Percentiles rank a stretch among this genome's conserved stretches.
Conservation (phyloP, 1,140 invertebrate genomes). For the Neodiprion lecontei region DNA sequence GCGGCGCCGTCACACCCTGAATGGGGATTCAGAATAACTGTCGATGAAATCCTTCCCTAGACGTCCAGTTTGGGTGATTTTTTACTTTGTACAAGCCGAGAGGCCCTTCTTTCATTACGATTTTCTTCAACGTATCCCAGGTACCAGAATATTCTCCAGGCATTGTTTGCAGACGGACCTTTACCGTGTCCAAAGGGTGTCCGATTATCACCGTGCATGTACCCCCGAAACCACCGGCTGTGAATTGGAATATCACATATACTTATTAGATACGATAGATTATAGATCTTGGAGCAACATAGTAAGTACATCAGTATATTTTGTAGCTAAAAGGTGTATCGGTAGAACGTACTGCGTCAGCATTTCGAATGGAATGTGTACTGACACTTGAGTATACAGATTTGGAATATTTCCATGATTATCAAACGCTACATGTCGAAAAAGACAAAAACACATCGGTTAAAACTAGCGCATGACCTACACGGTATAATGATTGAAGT, state of each 20-base stretch:
- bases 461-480: too few relatives aligned
- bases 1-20: slow-evolving; percentile 48
- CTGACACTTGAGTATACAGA: too few relatives aligned
- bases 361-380: too few relatives aligned
- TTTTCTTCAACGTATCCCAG: slow-evolving; percentile 9
- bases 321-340: too few relatives aligned
- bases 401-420: too few relatives aligned
- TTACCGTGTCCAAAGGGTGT: slow-evolving; percentile 31
- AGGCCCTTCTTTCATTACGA: slow-evolving; percentile 16
- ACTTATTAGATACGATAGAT: too few relatives aligned
- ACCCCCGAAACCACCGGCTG: slow-evolving; percentile 27
- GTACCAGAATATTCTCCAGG: slow-evolving; percentile 17
- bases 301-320: too few relatives aligned
- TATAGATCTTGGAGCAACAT: too few relatives aligned
- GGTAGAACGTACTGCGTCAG: too few relatives aligned
- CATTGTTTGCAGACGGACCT: slow-evolving; percentile 28
- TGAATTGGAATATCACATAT: not conserved
- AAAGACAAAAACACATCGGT: too few relatives aligned
- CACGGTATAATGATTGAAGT: too few relatives aligned
- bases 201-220: slow-evolving; percentile 23
- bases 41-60: not conserved
- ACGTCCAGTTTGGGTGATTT: not conserved
- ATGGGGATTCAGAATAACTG: not conserved
- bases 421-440: too few relatives aligned
- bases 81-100: slow-evolving; percentile 24